A percentile compares a stretch with the other conserved stretches of the same genome.
Evolutionary conservation across 2,113 vertebrate species (phyloP).

Genomic region (Procapra przewalskii): DNA sequence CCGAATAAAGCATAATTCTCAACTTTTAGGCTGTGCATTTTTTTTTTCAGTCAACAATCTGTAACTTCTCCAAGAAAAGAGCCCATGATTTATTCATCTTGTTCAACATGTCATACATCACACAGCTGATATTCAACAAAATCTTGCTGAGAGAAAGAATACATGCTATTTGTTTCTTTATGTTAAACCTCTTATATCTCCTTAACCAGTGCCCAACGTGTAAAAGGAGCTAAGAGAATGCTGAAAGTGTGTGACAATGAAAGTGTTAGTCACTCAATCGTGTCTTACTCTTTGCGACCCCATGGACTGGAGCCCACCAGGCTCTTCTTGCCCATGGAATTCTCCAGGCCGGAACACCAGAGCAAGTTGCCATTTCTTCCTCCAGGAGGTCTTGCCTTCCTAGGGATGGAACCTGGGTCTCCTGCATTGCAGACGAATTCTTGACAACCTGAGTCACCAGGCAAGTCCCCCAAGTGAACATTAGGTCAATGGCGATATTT

Average conservation of each 20-base stretch:
- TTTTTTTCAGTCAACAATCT: neutral
- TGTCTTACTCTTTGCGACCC: neutral
- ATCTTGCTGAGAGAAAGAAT: neutral
- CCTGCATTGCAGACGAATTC: neutral
- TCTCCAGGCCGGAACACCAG: neutral
- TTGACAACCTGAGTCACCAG: neutral
- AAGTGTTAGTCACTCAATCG: fast-evolving
- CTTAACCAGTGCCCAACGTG: neutral
- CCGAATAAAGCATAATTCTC: neutral
- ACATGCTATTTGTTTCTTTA: neutral
- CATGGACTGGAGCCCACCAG: neutral
- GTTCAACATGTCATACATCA: neutral
- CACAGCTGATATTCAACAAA: neutral
- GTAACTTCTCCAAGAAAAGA: neutral
- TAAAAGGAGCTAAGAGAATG: neutral
- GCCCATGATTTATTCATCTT: neutral
- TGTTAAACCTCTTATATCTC: neutral
- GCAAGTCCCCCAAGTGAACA: neutral
- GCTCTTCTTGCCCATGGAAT: neutral
- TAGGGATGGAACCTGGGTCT: neutral
- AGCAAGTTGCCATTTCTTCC: neutral
- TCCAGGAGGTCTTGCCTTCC: neutral
- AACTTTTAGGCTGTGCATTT: neutral
- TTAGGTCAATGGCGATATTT: neutral
- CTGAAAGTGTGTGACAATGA: neutral